Percentiles rank a stretch among this genome's conserved stretches.
Evolutionary conservation across 2,113 vertebrate genomes (phyloP).

Genomic region (Helogale parvula): DNA sequence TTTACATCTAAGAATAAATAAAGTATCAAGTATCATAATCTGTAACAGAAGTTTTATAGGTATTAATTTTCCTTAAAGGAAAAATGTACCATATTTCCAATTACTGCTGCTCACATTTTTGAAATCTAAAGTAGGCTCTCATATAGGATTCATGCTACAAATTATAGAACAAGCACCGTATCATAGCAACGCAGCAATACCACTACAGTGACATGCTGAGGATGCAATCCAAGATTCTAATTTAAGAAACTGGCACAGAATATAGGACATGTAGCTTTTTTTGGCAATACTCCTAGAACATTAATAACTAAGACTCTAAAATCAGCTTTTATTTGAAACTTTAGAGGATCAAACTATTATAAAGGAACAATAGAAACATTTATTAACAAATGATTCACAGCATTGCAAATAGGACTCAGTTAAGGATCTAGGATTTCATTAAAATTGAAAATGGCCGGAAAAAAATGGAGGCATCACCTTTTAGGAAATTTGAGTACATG

Average conservation of each 20-base stretch:
- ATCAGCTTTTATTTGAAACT: conserved; percentile 76
- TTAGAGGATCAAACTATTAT: conserved; percentile 49
- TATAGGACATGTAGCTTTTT: conserved; percentile 80
- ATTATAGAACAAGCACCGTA: conserved; percentile 82
- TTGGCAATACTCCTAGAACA: conserved; percentile 72
- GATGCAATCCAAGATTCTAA: conserved; percentile 83
- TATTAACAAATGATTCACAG: conserved; percentile 69
- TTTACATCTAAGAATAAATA: conserved; percentile 49
- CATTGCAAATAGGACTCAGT: conserved; percentile 47
- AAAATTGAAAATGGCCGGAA: conserved; percentile 45
- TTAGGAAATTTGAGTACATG: conserved; percentile 27
- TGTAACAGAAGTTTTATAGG: conserved; percentile 3
- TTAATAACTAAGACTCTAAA: conserved; percentile 78
- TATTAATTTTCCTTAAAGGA: conserved; percentile 42
- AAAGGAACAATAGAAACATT: conserved; percentile 72
- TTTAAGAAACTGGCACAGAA: conserved; percentile 80
- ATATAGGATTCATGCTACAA: conserved; percentile 78
- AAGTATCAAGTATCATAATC: conserved; percentile 17
- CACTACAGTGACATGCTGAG: conserved; percentile 79
- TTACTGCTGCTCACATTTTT: conserved; percentile 54
- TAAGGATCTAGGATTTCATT: conserved; percentile 42
- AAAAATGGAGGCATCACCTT: neutral
- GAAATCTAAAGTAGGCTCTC: conserved; percentile 74
- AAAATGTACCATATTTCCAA: conserved; percentile 30
- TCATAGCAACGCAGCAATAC: conserved; percentile 85